Conservation (phyloP, 2,888 invertebrate species). For the Carterocephalus palaemon region DNA sequence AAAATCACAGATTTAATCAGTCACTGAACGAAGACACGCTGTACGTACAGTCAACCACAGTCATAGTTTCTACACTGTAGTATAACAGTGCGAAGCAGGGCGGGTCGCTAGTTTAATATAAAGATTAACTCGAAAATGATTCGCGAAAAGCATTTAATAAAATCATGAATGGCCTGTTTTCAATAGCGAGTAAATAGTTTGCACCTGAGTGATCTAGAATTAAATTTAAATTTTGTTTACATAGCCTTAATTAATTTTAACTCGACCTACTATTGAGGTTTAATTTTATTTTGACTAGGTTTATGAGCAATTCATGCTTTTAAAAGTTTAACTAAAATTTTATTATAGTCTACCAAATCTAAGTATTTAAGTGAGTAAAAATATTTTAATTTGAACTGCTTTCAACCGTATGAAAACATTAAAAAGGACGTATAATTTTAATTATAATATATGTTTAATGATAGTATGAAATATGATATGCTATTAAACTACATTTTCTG, state of each 20-base stretch:
- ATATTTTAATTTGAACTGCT: background rate
- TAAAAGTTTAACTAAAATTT: no score
- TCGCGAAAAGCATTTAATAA: conserved; percentile 5
- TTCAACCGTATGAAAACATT: background rate
- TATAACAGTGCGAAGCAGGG: no score
- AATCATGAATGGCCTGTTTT: conserved; percentile 14
- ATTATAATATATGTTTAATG: background rate
- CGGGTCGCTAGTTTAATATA: no score
- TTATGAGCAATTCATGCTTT: no score
- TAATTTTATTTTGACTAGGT: no score
- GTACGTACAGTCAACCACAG: no score
- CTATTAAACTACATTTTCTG: background rate
- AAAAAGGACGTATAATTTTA: background rate
- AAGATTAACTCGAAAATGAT: no score
- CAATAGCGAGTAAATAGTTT: conserved; percentile 14
- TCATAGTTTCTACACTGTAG: no score
- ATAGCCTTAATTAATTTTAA: conserved; percentile 12
- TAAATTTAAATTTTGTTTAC: conserved; percentile 18
- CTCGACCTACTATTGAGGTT: conserved; percentile 6
- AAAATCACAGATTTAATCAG: no score
- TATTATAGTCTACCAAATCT: background rate
- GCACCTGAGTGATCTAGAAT: conserved; percentile 1
- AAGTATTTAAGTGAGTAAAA: background rate
- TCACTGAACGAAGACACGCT: no score
- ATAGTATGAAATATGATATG: no score